These are phyloP conservation scores for Lepidocolaptes lacrymiger DNA, from an alignment of 2,797 vertebrate genomes.

Conservation along the genomic window DNA sequence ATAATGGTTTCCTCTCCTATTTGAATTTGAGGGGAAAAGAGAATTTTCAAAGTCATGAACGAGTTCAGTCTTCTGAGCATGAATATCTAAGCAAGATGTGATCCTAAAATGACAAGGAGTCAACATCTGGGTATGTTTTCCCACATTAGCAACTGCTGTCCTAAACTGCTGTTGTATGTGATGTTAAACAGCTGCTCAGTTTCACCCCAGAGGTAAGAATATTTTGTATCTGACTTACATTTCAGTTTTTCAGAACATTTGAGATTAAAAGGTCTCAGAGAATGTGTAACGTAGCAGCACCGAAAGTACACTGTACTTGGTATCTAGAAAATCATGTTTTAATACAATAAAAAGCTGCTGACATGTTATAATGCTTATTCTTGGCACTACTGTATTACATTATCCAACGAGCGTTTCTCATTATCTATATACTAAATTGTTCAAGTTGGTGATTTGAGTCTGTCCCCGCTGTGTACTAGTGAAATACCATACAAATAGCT, in stretches of 20 bases:
- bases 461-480: not conserved
- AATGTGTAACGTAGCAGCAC: not conserved
- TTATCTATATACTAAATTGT: conserved; percentile 8
- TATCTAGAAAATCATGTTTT: not conserved
- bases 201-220: conserved; percentile 40
- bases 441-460: conserved; percentile 2
- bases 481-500: conserved; percentile 1
- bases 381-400: not conserved
- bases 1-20: not conserved
- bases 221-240: not conserved
- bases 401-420: conserved; percentile 17
- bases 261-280: not conserved
- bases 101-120: conserved; percentile 54
- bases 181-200: conserved; percentile 54
- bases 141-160: conserved; percentile 55
- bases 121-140: conserved; percentile 68
- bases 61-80: conserved; percentile 12
- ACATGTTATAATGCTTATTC: conserved; percentile 5
- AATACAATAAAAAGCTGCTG: conserved; percentile 45
- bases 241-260: not conserved
- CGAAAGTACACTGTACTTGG: not conserved
- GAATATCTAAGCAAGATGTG: conserved; percentile 61
- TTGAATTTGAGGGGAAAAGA: conserved; percentile 23
- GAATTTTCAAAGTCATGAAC: conserved; percentile 48
- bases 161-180: conserved; percentile 21